A percentile compares a stretch with the other conserved stretches of the same genome.
Evolutionary conservation across 1,140 invertebrate genomes (phyloP).

Genomic region (Pseudomyrmex pallidus): DNA sequence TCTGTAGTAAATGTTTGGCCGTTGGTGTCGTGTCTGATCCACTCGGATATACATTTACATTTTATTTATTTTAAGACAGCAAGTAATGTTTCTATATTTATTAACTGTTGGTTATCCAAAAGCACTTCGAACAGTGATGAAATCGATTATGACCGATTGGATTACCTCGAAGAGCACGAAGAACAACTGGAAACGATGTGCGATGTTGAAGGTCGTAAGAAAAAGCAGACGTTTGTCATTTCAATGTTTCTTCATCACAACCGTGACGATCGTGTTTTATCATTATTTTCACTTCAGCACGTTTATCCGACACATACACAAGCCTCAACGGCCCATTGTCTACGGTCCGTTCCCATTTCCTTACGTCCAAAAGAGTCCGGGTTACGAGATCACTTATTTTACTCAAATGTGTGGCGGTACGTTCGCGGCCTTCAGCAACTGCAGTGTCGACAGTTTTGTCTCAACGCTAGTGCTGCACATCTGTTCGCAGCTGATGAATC

Average conservation of each 20-base stretch:
- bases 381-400: conserved; percentile 82
- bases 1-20: too few species aligned
- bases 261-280: neutral
- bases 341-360: conserved; percentile 62
- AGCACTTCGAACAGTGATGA: neutral
- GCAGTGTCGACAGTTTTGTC: conserved; percentile 61
- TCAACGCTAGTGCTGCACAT: conserved; percentile 70
- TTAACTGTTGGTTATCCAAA: neutral
- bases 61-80: too few species aligned
- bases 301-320: neutral
- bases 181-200: conserved; percentile 3
- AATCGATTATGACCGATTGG: conserved; percentile 6
- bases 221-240: neutral
- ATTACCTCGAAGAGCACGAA: neutral
- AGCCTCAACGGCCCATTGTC: neutral
- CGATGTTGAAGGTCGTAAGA: conserved; percentile 7
- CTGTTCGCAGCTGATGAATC: conserved; percentile 64
- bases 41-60: too few species aligned
- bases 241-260: neutral
- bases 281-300: neutral
- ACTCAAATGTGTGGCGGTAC: conserved; percentile 72
- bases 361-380: conserved; percentile 80
- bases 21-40: too few species aligned
- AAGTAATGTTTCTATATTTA: neutral
- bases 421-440: neutral